phyloP scores from a whole-genome alignment of 2,797 vertebrate genomes.

The Saxicola maurus region DNA sequence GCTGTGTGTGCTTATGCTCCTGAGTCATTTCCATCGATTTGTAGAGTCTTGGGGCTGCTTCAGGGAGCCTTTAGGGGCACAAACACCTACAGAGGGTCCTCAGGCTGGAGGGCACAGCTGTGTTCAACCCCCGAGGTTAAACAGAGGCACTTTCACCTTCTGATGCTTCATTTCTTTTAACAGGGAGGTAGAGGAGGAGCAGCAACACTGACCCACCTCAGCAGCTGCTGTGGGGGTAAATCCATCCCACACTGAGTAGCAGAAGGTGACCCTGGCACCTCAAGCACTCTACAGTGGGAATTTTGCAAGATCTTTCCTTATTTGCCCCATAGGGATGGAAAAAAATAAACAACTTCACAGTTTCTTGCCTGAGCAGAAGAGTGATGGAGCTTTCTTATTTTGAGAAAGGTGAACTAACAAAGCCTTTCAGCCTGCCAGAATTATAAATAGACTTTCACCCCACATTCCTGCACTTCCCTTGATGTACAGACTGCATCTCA shows the following conservation, averaged over 20 bases:
- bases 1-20: neutral
- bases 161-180: neutral
- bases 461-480: neutral
- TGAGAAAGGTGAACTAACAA: conserved; percentile 1
- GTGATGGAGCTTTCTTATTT: neutral
- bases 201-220: neutral
- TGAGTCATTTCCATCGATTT: neutral
- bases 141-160: neutral
- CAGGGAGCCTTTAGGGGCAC: neutral
- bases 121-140: accelerated
- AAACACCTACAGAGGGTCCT: neutral
- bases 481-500: neutral
- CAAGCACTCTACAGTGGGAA: neutral
- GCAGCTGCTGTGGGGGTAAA: neutral
- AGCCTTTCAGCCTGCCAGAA: neutral
- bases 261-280: neutral
- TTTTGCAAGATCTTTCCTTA: neutral
- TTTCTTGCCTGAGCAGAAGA: neutral
- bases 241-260: neutral
- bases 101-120: neutral
- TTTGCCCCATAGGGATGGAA: neutral
- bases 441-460: neutral
- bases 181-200: neutral
- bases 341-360: conserved; percentile 5
- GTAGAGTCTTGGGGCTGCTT: neutral